phyloP scores from a whole-genome alignment of 2,113 vertebrate genomes.

The Plecotus auritus region DNA sequence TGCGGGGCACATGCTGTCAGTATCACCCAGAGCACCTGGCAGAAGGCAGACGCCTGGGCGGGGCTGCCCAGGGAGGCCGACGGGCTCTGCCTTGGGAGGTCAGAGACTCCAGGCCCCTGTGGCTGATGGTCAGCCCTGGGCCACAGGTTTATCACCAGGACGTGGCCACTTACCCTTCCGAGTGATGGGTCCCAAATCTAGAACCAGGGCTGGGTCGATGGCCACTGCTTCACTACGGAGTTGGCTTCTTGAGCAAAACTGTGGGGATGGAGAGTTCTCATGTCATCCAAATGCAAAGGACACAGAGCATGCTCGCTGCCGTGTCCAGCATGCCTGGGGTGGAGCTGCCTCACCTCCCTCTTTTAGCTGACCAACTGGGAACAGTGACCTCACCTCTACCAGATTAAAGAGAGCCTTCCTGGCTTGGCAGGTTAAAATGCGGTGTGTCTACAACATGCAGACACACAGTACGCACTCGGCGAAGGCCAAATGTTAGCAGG shows the following conservation, averaged over 20 bases:
- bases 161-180: constrained; percentile 34
- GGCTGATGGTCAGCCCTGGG: not conserved
- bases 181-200: constrained; percentile 68
- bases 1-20: not conserved
- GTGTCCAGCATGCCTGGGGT: not conserved
- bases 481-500: not conserved
- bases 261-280: not conserved
- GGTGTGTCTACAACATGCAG: not conserved
- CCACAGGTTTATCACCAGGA: not conserved
- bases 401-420: not conserved
- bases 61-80: not conserved
- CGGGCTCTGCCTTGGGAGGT: accelerated
- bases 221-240: not conserved
- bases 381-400: not conserved
- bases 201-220: not conserved
- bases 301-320: not conserved
- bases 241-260: constrained; percentile 50
- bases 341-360: not conserved
- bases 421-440: not conserved
- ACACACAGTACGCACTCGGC: not conserved
- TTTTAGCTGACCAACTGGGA: not conserved
- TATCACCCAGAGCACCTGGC: not conserved
- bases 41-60: not conserved
- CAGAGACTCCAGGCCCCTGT: not conserved
- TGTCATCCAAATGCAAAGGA: not conserved